Conservation (phyloP, 2,113 vertebrate genomes). For the Falco punctatus region DNA sequence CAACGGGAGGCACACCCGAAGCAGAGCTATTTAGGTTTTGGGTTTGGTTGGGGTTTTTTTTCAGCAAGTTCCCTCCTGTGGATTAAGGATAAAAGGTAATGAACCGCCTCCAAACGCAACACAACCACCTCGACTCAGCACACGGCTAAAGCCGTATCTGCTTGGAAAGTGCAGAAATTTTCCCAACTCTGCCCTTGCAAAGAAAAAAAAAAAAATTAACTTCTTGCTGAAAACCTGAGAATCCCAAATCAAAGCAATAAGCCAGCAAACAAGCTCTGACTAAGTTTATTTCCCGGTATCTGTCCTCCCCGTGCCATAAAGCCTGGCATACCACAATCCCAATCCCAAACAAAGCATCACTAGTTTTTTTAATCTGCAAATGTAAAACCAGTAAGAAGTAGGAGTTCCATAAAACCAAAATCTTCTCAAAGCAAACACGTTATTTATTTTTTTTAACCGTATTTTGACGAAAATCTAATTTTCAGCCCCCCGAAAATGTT, state of each 20-base stretch:
- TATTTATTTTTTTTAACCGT: neutral
- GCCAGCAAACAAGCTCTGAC: neutral
- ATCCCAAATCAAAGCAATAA: neutral
- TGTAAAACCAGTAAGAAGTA: neutral
- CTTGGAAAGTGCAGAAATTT: neutral
- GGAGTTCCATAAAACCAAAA: neutral
- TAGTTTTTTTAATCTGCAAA: neutral
- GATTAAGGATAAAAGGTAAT: neutral
- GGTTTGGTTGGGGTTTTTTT: neutral
- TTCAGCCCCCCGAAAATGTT: neutral
- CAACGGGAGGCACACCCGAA: fast-evolving
- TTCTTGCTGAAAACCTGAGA: neutral
- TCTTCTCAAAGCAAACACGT: neutral
- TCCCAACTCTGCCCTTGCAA: neutral
- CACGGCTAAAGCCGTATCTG: fast-evolving
- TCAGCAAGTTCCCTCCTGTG: neutral
- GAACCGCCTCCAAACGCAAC: neutral
- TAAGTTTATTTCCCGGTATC: neutral
- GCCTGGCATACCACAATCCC: neutral
- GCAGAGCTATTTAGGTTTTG: neutral
- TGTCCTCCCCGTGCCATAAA: fast-evolving
- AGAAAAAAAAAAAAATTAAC: neutral
- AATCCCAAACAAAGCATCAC: neutral
- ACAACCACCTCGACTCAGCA: fast-evolving
- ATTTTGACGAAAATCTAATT: neutral